Evolutionary conservation across 2,113 vertebrate genomes (phyloP).

Genomic region (Bos indicus): DNA sequence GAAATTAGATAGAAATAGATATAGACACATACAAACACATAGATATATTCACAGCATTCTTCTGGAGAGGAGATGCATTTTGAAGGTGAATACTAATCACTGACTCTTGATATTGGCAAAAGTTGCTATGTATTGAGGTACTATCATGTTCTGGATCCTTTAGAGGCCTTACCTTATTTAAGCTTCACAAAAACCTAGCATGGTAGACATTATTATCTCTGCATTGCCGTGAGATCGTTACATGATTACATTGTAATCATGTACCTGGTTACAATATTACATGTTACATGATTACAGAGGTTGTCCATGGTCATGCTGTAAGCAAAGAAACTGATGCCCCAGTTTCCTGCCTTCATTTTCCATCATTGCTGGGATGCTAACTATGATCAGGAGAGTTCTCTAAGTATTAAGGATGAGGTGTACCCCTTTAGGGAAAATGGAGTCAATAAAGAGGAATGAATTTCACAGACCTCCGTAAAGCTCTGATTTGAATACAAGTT

Average conservation of each 20-base stretch:
- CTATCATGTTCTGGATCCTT: not conserved
- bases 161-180: not conserved
- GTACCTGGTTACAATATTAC: not conserved
- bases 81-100: not conserved
- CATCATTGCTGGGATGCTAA: not conserved
- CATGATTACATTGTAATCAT: too few species aligned
- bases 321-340: not conserved
- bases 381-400: not conserved
- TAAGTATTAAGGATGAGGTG: not conserved
- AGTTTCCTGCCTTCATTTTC: not conserved
- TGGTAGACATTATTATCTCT: not conserved
- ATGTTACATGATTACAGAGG: not conserved
- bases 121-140: not conserved
- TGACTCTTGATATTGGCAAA: not conserved
- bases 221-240: not conserved
- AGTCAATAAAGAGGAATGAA: not conserved
- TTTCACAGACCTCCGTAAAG: not conserved
- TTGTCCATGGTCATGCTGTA: not conserved
- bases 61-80: not conserved
- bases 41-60: not conserved
- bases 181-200: not conserved
- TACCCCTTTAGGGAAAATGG: not conserved
- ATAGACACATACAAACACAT: not conserved
- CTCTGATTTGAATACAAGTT: not conserved
- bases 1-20: not conserved